Evolutionary conservation across 2,888 invertebrate genomes (phyloP).

Genomic region (Xestia rhomboidea): DNA sequence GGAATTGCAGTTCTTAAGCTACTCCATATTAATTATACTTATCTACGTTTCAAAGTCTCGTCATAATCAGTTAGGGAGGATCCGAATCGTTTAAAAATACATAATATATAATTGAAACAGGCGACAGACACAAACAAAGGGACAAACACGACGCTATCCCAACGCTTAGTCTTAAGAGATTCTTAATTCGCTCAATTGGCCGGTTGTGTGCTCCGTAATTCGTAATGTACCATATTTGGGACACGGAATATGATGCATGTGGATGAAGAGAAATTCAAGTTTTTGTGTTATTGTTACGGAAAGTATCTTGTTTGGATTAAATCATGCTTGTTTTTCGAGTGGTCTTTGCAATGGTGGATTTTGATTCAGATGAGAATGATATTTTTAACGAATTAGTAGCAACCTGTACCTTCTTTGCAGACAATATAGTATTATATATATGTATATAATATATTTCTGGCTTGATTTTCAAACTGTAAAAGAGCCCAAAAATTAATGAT

Average conservation of each 20-base stretch:
- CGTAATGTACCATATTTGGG: slow-evolving; percentile 84
- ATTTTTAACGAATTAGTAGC: too few relatives aligned
- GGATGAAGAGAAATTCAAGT: slow-evolving; percentile 20
- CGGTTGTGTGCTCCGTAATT: slow-evolving; percentile 82
- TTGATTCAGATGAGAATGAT: too few relatives aligned
- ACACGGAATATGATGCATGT: slow-evolving; percentile 70
- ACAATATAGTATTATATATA: too few relatives aligned
- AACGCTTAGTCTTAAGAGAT: slow-evolving; percentile 71
- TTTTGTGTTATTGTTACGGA: neutral
- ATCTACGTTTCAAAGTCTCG: neutral
- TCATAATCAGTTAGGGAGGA: slow-evolving; percentile 17
- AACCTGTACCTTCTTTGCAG: too few relatives aligned
- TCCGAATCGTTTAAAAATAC: slow-evolving; percentile 44
- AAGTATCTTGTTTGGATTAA: neutral
- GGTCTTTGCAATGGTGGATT: too few relatives aligned
- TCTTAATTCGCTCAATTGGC: slow-evolving; percentile 88
- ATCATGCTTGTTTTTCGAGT: too few relatives aligned
- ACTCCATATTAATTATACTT: too few relatives aligned
- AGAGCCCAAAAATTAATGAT: neutral
- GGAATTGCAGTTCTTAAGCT: too few relatives aligned
- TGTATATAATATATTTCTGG: too few relatives aligned
- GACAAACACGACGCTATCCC: slow-evolving; percentile 59
- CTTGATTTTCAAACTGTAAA: neutral
- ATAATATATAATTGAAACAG: slow-evolving; percentile 60
- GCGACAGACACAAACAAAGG: slow-evolving; percentile 60